Evolutionary conservation across 2,797 vertebrate species (phyloP).

Genomic region (Hypotaenidia philippensis): DNA sequence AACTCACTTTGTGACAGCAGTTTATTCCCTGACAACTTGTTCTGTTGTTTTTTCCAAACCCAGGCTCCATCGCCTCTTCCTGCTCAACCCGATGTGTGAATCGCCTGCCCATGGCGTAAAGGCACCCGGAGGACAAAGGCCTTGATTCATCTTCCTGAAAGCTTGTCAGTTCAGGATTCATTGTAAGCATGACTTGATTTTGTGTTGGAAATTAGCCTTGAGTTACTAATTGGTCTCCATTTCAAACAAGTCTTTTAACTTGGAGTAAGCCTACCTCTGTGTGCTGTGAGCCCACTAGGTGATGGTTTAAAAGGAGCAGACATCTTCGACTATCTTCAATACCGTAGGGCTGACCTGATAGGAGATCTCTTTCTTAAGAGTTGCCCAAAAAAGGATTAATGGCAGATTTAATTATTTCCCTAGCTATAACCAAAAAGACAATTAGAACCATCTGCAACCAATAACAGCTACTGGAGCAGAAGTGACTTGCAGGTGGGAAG

Average conservation of each 20-base stretch:
- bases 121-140: background rate
- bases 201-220: slow-evolving; percentile 20
- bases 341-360: background rate
- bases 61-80: background rate
- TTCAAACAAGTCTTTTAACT: background rate
- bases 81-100: background rate
- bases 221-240: background rate
- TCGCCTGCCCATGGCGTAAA: background rate
- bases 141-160: background rate
- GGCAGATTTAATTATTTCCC: background rate
- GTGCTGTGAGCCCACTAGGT: background rate
- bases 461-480: background rate
- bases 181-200: slow-evolving; percentile 15
- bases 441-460: background rate
- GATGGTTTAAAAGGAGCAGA: background rate
- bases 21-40: background rate
- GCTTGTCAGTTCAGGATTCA: background rate
- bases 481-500: background rate
- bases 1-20: rapidly evolving
- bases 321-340: background rate
- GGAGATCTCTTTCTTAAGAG: background rate
- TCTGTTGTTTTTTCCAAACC: background rate
- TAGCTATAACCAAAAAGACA: background rate
- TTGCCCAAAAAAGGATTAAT: background rate
- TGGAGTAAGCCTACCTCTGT: background rate